phyloP scores from a whole-genome alignment of 2,888 invertebrate genomes.

The Exocentrus adspersus region DNA sequence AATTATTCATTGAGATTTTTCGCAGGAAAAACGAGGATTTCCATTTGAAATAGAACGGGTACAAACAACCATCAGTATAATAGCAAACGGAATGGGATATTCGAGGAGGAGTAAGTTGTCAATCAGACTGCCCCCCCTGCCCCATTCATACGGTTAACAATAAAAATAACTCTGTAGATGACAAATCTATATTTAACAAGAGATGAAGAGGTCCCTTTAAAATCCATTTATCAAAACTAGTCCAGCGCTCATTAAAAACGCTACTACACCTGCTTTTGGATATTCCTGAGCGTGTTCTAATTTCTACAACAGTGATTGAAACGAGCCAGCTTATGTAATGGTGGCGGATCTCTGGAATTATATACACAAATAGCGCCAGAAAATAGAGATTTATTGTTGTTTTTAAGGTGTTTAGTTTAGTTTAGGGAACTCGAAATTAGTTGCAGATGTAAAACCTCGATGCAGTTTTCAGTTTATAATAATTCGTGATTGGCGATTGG shows the following conservation, averaged over 20 bases:
- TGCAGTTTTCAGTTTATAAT: no score
- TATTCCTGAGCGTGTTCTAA: conserved; percentile 19
- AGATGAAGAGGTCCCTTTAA: conserved; percentile 32
- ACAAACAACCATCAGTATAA: no score
- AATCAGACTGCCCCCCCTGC: neutral
- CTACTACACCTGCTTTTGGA: conserved; percentile 19
- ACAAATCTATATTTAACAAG: conserved; percentile 39
- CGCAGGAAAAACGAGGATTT: no score
- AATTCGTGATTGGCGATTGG: no score
- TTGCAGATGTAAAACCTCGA: no score
- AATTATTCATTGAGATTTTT: no score
- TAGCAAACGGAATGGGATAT: no score
- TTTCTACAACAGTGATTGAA: conserved; percentile 24
- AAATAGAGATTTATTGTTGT: conserved; percentile 21
- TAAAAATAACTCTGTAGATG: conserved; percentile 34
- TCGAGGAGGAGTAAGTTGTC: no score
- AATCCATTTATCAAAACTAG: conserved; percentile 35
- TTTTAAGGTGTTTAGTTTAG: conserved; percentile 18
- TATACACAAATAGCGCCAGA: conserved; percentile 19
- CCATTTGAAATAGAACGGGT: no score
- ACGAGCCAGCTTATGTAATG: conserved; percentile 21
- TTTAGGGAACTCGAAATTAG: conserved; percentile 20
- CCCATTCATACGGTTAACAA: conserved; percentile 30
- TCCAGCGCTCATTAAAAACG: conserved; percentile 21
- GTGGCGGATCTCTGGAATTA: conserved; percentile 16